Evolutionary conservation across 2,113 vertebrate genomes (phyloP).

Genomic region (Oncorhynchus masou): DNA sequence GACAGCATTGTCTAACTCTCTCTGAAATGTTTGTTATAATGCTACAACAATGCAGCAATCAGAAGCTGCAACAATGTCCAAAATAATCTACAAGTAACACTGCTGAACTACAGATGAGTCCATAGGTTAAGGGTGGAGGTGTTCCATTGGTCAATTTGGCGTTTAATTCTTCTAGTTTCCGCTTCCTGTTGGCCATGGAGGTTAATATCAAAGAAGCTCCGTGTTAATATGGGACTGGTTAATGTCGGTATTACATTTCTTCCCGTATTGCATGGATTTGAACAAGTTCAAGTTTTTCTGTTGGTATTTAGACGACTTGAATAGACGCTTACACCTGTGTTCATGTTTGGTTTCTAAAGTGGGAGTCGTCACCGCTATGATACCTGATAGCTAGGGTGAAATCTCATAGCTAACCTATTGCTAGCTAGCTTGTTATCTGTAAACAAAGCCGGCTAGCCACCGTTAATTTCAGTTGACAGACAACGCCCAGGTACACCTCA

Average conservation of each 20-base stretch:
- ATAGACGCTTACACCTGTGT: background rate
- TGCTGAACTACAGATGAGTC: too few species aligned
- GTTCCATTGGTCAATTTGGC: too few species aligned
- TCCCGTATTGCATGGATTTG: background rate
- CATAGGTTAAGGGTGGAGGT: too few species aligned
- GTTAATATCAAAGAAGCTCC: constrained; percentile 6
- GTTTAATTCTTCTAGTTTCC: constrained; percentile 21
- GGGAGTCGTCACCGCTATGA: background rate
- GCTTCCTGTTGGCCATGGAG: constrained; percentile 47
- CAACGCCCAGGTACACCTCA: background rate
- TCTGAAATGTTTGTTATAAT: too few species aligned
- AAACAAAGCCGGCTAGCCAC: background rate
- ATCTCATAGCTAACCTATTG: background rate
- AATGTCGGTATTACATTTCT: background rate
- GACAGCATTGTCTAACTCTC: too few species aligned
- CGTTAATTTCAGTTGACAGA: background rate
- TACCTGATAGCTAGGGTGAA: background rate
- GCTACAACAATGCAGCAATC: too few species aligned
- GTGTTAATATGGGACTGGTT: background rate
- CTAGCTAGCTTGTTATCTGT: background rate
- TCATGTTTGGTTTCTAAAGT: constrained; percentile 10
- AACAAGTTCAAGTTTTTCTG: background rate
- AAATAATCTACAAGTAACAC: too few species aligned
- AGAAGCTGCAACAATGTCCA: too few species aligned
- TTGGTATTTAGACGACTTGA: background rate